A percentile compares a stretch with the other conserved stretches of the same genome.
Conservation (phyloP, 2,113 vertebrate species). For the Paraplagusia blochii region DNA sequence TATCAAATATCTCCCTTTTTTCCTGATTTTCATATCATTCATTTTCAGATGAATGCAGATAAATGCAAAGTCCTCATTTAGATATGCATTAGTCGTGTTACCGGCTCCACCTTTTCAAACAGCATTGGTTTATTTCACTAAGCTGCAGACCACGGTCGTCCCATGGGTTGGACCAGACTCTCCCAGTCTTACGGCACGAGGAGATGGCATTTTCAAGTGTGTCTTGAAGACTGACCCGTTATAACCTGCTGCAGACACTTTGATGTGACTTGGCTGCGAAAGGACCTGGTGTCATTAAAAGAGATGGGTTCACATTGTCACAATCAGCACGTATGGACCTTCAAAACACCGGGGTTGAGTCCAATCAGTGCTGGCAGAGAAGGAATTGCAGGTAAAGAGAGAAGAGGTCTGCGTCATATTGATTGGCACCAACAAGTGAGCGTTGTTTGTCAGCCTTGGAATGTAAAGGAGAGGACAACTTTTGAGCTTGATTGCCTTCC, state of each 20-base stretch:
- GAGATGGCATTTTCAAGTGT: slow-evolving; percentile 31
- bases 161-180: slow-evolving; percentile 20
- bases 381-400: slow-evolving; percentile 21
- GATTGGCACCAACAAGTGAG: slow-evolving; percentile 61
- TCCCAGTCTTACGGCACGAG: slow-evolving; percentile 1
- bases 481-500: slow-evolving; percentile 67
- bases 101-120: slow-evolving; percentile 20
- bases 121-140: slow-evolving; percentile 55
- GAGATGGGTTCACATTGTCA: slow-evolving; percentile 43
- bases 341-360: slow-evolving; percentile 57
- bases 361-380: slow-evolving; percentile 68
- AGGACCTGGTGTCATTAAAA: slow-evolving; percentile 21
- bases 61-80: slow-evolving; percentile 76
- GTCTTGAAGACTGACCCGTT: slow-evolving; percentile 29
- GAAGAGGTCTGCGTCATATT: slow-evolving; percentile 60
- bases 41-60: slow-evolving; percentile 74
- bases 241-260: slow-evolving; percentile 13
- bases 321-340: slow-evolving; percentile 54
- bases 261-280: slow-evolving; percentile 42
- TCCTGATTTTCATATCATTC: slow-evolving; percentile 44
- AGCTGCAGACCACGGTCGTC: slow-evolving; percentile 44
- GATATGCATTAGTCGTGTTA: slow-evolving; percentile 73
- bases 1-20: slow-evolving; percentile 35
- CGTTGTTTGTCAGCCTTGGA: slow-evolving; percentile 67
- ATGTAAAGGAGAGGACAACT: slow-evolving; percentile 58